Evolutionary conservation across 2,888 invertebrate genomes (phyloP).

Genomic region (Glomeris marginata): DNA sequence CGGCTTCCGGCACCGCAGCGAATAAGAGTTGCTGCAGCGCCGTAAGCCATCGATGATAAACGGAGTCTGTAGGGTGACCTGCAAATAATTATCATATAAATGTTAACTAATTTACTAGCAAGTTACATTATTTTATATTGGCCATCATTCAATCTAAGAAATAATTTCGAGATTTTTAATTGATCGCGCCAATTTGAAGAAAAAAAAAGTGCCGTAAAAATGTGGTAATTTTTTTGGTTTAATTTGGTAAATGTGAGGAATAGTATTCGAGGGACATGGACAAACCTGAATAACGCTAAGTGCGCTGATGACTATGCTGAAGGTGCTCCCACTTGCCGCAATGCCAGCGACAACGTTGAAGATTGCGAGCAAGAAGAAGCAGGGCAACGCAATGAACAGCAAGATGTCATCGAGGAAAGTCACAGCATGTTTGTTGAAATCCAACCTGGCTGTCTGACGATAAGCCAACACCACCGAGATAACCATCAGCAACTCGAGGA

Average conservation of each 20-base stretch:
- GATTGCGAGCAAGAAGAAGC: conserved; percentile 52
- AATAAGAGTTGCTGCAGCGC: conserved; percentile 51
- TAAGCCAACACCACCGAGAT: conserved; percentile 43
- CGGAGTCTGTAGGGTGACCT: conserved; percentile 56
- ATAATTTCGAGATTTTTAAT: neutral
- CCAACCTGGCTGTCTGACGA: conserved; percentile 46
- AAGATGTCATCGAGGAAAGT: conserved; percentile 52
- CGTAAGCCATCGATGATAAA: conserved; percentile 55
- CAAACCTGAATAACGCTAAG: conserved; percentile 42
- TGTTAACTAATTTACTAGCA: too few relatives aligned
- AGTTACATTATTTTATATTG: too few relatives aligned
- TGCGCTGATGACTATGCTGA: conserved; percentile 38
- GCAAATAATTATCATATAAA: conserved; percentile 32
- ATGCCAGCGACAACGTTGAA: conserved; percentile 52
- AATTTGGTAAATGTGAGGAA: neutral
- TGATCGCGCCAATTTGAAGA: neutral
- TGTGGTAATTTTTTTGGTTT: neutral
- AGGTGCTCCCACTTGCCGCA: conserved; percentile 32
- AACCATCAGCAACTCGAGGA: conserved; percentile 42
- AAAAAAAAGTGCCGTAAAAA: neutral
- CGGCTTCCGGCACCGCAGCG: conserved; percentile 48
- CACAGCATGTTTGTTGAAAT: conserved; percentile 47
- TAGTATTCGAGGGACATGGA: neutral
- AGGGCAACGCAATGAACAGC: conserved; percentile 53
- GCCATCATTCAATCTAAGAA: too few relatives aligned